phyloP scores from a whole-genome alignment of 2,797 vertebrate species.

The Chloroceryle amazona region DNA sequence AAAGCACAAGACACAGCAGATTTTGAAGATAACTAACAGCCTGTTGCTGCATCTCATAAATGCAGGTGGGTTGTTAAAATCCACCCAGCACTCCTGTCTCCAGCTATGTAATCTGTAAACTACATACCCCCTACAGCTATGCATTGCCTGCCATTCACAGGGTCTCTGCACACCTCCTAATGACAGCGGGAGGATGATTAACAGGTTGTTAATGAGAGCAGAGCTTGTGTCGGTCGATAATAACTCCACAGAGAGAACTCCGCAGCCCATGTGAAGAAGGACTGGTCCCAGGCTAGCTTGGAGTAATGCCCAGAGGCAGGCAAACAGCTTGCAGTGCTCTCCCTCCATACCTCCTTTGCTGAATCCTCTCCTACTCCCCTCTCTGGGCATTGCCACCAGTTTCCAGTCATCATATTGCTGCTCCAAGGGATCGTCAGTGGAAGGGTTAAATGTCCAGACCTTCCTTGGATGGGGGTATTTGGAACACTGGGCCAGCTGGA shows the following conservation, averaged over 20 bases:
- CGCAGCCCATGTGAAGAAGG: neutral
- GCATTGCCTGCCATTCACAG: neutral
- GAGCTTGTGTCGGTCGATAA: neutral
- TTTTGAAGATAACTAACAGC: constrained; percentile 13
- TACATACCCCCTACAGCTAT: neutral
- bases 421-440: neutral
- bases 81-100: neutral
- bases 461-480: neutral
- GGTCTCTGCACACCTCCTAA: neutral
- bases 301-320: neutral
- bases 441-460: neutral
- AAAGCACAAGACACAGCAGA: neutral
- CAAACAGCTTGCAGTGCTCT: neutral
- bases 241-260: neutral
- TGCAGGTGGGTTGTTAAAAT: constrained; percentile 22
- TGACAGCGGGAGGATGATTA: neutral
- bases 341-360: accelerated
- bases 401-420: neutral
- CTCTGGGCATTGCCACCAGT: accelerated
- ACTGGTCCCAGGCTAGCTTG: neutral
- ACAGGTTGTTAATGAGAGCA: neutral
- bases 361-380: neutral
- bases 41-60: neutral
- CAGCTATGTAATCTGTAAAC: constrained; percentile 7
- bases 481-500: neutral